Evolutionary conservation across 2,113 vertebrate genomes (phyloP).

Genomic region (Lucifuga dentata): DNA sequence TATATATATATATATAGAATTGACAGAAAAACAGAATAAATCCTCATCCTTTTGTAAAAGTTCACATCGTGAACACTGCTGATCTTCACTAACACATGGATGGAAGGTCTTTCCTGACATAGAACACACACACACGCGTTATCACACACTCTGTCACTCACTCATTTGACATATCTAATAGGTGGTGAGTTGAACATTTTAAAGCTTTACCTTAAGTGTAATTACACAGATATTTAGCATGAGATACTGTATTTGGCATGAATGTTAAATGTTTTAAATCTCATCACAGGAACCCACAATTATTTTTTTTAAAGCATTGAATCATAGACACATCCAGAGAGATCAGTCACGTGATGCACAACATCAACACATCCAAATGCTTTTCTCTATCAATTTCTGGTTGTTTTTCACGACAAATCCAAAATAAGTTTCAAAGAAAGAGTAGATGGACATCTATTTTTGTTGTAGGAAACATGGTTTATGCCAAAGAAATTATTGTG

Average conservation of each 20-base stretch:
- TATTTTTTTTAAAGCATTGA: not conserved
- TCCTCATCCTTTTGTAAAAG: not conserved
- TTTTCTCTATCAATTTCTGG: no score
- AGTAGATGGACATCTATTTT: constrained; percentile 14
- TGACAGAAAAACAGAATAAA: not conserved
- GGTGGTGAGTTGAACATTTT: no score
- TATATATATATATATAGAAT: no score
- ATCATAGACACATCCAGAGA: constrained; percentile 7
- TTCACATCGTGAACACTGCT: not conserved
- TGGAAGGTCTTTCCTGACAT: not conserved
- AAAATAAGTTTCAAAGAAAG: constrained; percentile 1
- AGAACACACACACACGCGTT: no score
- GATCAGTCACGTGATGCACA: not conserved
- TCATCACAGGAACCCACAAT: not conserved
- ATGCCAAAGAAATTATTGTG: constrained; percentile 84
- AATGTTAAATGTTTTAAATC: not conserved
- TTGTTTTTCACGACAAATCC: not conserved
- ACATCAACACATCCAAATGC: no score
- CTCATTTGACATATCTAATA: not conserved
- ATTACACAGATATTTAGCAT: constrained; percentile 10
- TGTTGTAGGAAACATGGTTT: constrained; percentile 60
- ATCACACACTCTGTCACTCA: not conserved
- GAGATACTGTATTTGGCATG: constrained; percentile 14
- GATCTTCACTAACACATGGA: not conserved
- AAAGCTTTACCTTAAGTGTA: constrained; percentile 5